These are phyloP conservation scores for Andrena flavipes DNA, from an alignment of 2,888 invertebrate species.

Conservation along the genomic window DNA sequence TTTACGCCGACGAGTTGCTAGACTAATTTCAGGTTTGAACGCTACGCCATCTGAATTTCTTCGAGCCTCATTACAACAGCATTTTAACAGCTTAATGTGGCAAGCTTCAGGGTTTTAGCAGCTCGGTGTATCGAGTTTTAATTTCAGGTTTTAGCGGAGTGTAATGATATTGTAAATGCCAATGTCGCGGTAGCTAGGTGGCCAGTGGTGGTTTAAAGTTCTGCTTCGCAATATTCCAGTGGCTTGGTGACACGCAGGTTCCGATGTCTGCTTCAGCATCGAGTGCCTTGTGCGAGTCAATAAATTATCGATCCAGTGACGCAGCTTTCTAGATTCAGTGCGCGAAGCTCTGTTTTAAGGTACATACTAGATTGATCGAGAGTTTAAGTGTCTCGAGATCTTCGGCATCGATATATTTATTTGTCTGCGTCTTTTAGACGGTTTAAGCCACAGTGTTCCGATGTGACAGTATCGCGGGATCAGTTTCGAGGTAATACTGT, in stretches of 20 bases:
- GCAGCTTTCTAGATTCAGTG: not conserved
- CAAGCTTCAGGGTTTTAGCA: not conserved
- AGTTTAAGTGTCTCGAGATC: not conserved
- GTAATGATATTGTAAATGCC: not conserved
- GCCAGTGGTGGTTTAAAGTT: not conserved
- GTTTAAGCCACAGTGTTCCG: not conserved
- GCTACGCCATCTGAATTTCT: conserved; percentile 19
- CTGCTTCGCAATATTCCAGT: conserved; percentile 7
- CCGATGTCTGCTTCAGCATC: not conserved
- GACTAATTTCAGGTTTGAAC: conserved; percentile 22
- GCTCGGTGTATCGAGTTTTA: too few species aligned
- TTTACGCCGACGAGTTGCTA: not conserved
- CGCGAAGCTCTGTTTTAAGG: not conserved
- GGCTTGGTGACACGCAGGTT: not conserved
- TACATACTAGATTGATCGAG: conserved; percentile 1
- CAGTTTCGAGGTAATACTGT: not conserved
- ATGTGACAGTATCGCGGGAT: not conserved
- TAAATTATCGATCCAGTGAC: not conserved
- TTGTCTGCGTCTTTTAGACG: not conserved
- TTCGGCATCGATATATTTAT: conserved; percentile 3
- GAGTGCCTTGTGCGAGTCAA: not conserved
- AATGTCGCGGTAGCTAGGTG: not conserved
- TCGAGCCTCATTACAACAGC: not conserved
- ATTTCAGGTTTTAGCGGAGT: too few species aligned
- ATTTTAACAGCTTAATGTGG: not conserved